Base-by-base conservation (phyloP, 2,797 vertebrate species). In the Myotis findleyi region DNA sequence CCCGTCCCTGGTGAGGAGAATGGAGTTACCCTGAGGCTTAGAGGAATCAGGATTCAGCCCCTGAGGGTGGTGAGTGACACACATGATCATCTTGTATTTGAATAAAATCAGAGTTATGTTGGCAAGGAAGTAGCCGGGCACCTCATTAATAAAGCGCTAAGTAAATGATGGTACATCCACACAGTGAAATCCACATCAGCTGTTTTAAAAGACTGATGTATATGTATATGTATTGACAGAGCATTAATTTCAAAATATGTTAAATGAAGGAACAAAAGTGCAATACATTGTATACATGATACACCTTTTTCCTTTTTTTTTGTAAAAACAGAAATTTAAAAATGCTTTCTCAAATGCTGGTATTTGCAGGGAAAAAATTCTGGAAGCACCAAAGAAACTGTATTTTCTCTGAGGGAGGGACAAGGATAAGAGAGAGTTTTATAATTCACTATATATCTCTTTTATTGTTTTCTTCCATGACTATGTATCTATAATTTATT, bases 81-180 rank as follows among this genome's bases (percentile, higher is more conserved):
- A 64, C 38, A 49, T 13, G 57, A 38, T 23, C 23, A 77, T 47
- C 38, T 36, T 38, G 6, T 41, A 73, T 79, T 87, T 68, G 76
- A 87, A 92, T 79, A 75, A 84, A 87, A 55, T 68, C 21, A 73
- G 49, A 93, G 79, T 93, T 72, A 38, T 66, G 2, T 94, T 85
- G 84, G 36, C 33, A 68, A 68, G 33, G 66, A 76, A 69, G 36
- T 80, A 20, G 25, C 1, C 13, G 7, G 12, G 6, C 18, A 20
- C 12, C 51, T 38, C 44, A 44, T 84, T 66, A 89, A 44, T 44
- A 80, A 77, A 87, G 13, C 18, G 33, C 36, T 44, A 36, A 92
- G 59, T 86, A 18, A n/a, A 23, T 44, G 51, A 55, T 23, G 47
- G 21, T 68, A 49, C 10, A 76, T 36, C 30, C 21, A 7, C 41